Evolutionary conservation across 2,113 vertebrate species (phyloP).

Genomic region (Bujurquina vittata): DNA sequence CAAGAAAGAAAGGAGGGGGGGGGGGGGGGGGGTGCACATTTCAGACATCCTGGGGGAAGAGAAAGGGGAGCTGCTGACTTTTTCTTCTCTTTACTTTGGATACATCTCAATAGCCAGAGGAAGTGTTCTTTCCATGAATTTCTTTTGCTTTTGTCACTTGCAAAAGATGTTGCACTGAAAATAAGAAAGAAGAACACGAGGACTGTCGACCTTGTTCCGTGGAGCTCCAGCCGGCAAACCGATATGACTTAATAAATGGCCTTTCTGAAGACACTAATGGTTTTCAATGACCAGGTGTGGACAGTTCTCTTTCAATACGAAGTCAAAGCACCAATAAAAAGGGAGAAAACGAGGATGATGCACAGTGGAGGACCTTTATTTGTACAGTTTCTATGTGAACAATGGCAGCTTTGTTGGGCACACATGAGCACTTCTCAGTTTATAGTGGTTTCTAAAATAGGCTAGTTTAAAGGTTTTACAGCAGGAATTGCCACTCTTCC

Average conservation of each 20-base stretch:
- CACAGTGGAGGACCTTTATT: neutral
- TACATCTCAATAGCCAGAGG: slow-evolving; percentile 22
- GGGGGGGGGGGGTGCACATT: neutral
- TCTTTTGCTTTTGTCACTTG: slow-evolving; percentile 17
- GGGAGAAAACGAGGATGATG: neutral
- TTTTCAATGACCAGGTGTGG: slow-evolving; percentile 52
- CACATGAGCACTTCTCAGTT: neutral
- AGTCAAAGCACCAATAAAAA: slow-evolving; percentile 20
- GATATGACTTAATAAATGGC: slow-evolving; percentile 17
- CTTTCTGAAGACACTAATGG: slow-evolving; percentile 16
- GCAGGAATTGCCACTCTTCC: neutral
- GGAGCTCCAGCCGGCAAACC: neutral
- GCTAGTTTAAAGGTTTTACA: neutral
- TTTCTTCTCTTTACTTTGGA: slow-evolving; percentile 51
- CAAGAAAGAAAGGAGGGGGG: too few species aligned
- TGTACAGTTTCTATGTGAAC: neutral
- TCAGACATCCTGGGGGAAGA: slow-evolving; percentile 33
- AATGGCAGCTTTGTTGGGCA: neutral
- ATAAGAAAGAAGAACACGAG: neutral
- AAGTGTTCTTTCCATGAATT: slow-evolving; percentile 39
- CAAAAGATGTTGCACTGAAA: slow-evolving; percentile 12
- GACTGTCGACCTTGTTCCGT: neutral
- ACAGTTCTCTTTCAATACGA: slow-evolving; percentile 41
- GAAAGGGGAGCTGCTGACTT: slow-evolving; percentile 34
- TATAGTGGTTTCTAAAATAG: neutral